These are phyloP conservation scores for Lepidurus apus DNA, from an alignment of 1,140 invertebrate species.

Conservation along the genomic window DNA sequence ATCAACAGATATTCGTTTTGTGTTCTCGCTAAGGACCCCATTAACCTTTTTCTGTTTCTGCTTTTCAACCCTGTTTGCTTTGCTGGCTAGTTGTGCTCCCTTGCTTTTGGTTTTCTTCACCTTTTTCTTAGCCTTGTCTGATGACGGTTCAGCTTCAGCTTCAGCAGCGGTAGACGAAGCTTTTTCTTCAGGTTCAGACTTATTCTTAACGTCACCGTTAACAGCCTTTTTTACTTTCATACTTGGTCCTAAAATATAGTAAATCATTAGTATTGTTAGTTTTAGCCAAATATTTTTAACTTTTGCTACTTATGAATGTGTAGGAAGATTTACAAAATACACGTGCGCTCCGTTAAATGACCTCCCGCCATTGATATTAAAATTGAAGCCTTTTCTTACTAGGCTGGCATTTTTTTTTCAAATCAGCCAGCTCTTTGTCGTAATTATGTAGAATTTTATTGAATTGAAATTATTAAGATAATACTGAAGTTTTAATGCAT, in stretches of 20 bases:
- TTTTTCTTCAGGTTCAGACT: neutral
- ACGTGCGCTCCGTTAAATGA: neutral
- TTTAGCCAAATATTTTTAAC: no score
- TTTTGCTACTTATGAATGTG: no score
- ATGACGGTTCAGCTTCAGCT: no score
- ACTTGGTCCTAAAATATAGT: neutral
- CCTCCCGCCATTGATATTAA: neutral
- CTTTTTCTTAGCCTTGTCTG: neutral
- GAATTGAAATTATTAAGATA: no score
- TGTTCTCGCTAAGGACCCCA: neutral
- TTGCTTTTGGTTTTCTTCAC: neutral
- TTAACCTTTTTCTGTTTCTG: slow-evolving; percentile 1
- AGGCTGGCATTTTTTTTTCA: neutral
- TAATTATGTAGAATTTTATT: no score
- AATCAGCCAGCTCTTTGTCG: no score
- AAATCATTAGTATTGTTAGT: neutral
- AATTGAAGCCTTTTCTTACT: neutral
- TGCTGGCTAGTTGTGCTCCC: neutral
- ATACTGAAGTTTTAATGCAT: no score
- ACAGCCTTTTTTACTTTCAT: neutral
- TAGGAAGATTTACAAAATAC: neutral
- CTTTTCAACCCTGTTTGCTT: neutral
- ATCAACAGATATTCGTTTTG: neutral
- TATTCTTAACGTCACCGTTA: neutral
- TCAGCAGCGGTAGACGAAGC: neutral